phyloP scores from a whole-genome alignment of 1,140 invertebrate species.

The Drosophila grimshawi region DNA sequence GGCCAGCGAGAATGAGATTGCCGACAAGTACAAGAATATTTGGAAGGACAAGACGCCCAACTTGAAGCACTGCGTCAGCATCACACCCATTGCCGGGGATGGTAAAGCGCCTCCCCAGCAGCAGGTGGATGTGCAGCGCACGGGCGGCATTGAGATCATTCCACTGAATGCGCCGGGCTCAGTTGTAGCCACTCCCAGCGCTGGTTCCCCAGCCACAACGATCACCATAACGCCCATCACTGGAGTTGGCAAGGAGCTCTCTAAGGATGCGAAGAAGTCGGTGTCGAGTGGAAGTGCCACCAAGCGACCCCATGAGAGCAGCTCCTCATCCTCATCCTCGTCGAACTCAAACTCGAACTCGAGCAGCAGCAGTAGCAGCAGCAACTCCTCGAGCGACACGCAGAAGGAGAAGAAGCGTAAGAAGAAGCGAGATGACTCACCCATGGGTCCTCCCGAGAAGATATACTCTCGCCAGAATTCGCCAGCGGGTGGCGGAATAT shows the following conservation, averaged over 20 bases:
- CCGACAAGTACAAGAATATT: constrained; percentile 82
- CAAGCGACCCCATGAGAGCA: constrained; percentile 62
- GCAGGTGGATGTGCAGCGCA: constrained; percentile 71
- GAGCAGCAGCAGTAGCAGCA: constrained; percentile 78
- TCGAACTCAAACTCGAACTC: constrained; percentile 26
- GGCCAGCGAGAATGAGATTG: constrained; percentile 71
- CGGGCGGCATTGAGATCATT: constrained; percentile 86
- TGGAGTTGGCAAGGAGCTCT: constrained; percentile 55
- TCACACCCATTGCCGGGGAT: constrained; percentile 73
- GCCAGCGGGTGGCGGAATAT: constrained; percentile 58
- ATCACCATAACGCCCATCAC: constrained; percentile 94
- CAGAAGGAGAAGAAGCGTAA: constrained; percentile 92
- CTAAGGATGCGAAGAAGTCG: constrained; percentile 45
- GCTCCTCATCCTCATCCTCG: constrained; percentile 41
- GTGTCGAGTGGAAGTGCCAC: constrained; percentile 25
- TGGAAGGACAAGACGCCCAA: constrained; percentile 81
- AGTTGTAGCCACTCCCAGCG: constrained; percentile 31
- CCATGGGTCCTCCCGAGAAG: constrained; percentile 94
- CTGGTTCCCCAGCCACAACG: constrained; percentile 66
- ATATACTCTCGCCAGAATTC: constrained; percentile 85
- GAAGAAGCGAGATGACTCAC: constrained; percentile 89
- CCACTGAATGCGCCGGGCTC: constrained; percentile 81
- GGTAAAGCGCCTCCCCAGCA: constrained; percentile 32
- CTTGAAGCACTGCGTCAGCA: constrained; percentile 73
- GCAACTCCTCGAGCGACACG: constrained; percentile 82